Evolutionary conservation across 2,113 vertebrate genomes (phyloP), one percentile per base, ranked within the genome.

Genomic region (Gorsachius goisagi): DNA sequence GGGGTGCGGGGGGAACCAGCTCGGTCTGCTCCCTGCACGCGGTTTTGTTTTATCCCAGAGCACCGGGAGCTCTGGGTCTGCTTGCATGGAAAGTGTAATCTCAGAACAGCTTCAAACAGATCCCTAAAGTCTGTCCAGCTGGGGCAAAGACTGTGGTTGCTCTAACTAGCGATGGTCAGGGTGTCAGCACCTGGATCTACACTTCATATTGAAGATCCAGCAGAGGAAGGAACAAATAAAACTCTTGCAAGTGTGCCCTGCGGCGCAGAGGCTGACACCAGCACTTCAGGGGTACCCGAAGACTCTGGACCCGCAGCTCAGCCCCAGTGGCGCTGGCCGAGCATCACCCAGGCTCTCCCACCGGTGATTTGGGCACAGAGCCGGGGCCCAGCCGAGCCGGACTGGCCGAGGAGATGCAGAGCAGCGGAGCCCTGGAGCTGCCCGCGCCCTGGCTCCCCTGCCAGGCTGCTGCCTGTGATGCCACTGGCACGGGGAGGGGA

Each of bases 401-500:
- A 4, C 63, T 4, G 3, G 39, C 22, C 56, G 9, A 19, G 39
- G 33, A 19, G 49, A 28, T 7, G 12, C 9, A 8, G 1, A 9
- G 59, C 78, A 50, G 76, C 41, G 8, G 17, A 49, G 33, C 52
- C 20, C 49, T 56, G 6, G 59, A 15, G 63, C 47, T 50, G 55
- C 28, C 5, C 1, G 1, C 10, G 1, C 63, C 2, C 2, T 9
- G 7, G 50, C 27, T 35, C 15, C 1, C 11, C 37, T 49, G 35
- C 39, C 10, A 6, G 41, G 41, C 50, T 58, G 17, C 66, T n/a
- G 45, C 53, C 59, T 16, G 72, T 2, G 5, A 2, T 5, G 27
- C 59, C 1, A 6, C 52, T 47, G 2, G 6, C 37, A 9, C 52
- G 32, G 10, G 11, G 18, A 19, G 9, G 13, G 32, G 32, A 9